Conservation (phyloP, 2,888 invertebrate species). For the Hypomecis atomaria region DNA sequence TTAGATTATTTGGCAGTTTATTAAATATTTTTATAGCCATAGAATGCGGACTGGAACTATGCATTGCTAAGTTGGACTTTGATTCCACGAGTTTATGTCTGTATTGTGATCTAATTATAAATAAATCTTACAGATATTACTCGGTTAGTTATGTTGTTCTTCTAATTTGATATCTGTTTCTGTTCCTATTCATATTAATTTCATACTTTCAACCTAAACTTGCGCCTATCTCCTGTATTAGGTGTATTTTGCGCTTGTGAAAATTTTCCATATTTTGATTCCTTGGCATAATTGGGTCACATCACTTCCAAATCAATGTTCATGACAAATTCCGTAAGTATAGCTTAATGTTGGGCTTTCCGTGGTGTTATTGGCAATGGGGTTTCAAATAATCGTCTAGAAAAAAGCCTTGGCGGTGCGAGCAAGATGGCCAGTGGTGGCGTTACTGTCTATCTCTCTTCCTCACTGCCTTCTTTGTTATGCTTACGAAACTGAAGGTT, state of each 20-base stretch:
- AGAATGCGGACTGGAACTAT: too few species aligned
- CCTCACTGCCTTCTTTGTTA: conserved; percentile 63
- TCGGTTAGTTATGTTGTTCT: too few species aligned
- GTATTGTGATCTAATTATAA: too few species aligned
- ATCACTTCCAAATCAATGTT: conserved; percentile 33
- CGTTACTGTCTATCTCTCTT: conserved; percentile 69
- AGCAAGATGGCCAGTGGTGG: conserved; percentile 83
- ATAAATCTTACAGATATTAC: too few species aligned
- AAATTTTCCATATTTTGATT: conserved; percentile 2
- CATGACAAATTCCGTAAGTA: conserved; percentile 55
- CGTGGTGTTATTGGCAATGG: conserved; percentile 55
- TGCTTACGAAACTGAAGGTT: conserved; percentile 72
- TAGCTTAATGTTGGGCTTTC: conserved; percentile 65
- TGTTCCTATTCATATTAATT: too few species aligned
- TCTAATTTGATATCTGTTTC: too few species aligned
- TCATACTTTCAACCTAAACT: too few species aligned
- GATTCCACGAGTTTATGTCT: too few species aligned
- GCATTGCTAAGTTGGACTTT: too few species aligned
- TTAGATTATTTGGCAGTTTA: too few species aligned
- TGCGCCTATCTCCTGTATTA: not conserved
- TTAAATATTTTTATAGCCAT: too few species aligned
- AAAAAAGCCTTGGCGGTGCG: conserved; percentile 70
- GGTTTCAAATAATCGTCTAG: conserved; percentile 47
- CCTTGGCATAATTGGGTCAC: conserved; percentile 58
- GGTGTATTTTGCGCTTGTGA: not conserved